Evolutionary conservation across 1,140 invertebrate genomes (phyloP), one percentile per base, ranked within the genome.

Genomic region (Drosophila miranda): DNA sequence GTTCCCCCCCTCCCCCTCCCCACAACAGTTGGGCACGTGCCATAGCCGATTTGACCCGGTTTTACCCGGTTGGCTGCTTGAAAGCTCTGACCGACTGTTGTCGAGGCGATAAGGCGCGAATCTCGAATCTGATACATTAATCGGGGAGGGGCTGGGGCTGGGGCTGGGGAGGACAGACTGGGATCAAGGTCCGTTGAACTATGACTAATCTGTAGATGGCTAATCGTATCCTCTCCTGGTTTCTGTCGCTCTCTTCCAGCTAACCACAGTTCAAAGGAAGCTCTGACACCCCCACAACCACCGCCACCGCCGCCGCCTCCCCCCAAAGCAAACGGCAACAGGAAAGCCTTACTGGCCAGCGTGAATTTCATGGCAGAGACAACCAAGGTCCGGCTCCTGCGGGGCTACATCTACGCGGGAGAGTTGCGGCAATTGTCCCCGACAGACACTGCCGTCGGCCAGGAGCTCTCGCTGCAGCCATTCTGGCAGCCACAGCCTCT

Each of bases 331-430:
- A 82, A 68, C 52, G 75, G 70, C 49, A 84, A 73, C 52, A 89
- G 64, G 46, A 74, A 80, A 66, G 50, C 58, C 6, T 53, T 51
- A 9, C 42, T 83, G 38, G 75, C 78, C 3, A 82, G 66, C 34
- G 62, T 74, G 21, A 77, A 82, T 41, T 90, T 90, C 62, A 86
- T 79, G 71, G 78, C 81, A 28, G 89, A 90, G 69, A 90, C 89
- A 42, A 73, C 69, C 6, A 90, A 89, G 53, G 75, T 90, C 14
- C 88, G 89, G 41, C 75, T 90, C 14, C 59, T 90, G 26, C 78
- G 83, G 19, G 89, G 89, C 46, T 86, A 89, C 9, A 73, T 90
- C 13, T 79, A 66, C 55, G 84, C 75, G 48, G 68, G 74, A 23
- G 83, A 90, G 64, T 63, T 70, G 49, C 75, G 80, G 41, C 56